Evolutionary conservation across 2,797 vertebrate species (phyloP).

Genomic region (Eidolon dupreanum): DNA sequence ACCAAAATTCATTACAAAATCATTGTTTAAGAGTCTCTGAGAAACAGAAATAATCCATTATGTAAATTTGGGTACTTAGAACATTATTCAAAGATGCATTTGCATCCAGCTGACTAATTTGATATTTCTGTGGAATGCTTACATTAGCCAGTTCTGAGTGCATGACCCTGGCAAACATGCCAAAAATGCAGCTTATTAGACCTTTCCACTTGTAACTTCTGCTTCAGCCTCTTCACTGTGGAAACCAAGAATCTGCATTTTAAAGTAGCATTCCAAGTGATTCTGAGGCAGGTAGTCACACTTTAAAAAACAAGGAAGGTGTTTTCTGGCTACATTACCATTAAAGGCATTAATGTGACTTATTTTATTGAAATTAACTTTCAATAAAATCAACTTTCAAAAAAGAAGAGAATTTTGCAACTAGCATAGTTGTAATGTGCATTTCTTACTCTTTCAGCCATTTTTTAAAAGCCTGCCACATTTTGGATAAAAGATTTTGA

Average conservation of each 20-base stretch:
- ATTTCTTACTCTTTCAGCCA: neutral
- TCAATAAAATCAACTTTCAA: neutral
- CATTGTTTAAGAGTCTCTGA: conserved; percentile 8
- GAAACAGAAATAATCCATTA: conserved; percentile 9
- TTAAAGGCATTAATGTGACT: neutral
- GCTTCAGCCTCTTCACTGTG: neutral
- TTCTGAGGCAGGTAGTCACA: neutral
- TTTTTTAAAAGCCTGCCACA: neutral
- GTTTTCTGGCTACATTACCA: neutral
- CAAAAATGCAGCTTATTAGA: neutral
- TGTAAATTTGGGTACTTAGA: neutral
- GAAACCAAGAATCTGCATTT: neutral
- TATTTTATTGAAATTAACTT: neutral
- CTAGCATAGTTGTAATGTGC: accelerated
- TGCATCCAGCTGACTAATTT: neutral
- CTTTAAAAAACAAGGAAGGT: neutral
- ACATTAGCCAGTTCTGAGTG: neutral
- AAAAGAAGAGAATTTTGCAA: neutral
- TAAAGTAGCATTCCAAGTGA: neutral
- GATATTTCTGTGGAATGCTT: neutral
- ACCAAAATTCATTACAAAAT: neutral
- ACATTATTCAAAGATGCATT: neutral
- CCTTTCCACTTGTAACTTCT: neutral
- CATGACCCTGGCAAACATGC: too few relatives aligned
- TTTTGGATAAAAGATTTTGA: neutral